Base-by-base conservation (phyloP, 2,113 vertebrate species). In the Rhabdornis inornatus region DNA sequence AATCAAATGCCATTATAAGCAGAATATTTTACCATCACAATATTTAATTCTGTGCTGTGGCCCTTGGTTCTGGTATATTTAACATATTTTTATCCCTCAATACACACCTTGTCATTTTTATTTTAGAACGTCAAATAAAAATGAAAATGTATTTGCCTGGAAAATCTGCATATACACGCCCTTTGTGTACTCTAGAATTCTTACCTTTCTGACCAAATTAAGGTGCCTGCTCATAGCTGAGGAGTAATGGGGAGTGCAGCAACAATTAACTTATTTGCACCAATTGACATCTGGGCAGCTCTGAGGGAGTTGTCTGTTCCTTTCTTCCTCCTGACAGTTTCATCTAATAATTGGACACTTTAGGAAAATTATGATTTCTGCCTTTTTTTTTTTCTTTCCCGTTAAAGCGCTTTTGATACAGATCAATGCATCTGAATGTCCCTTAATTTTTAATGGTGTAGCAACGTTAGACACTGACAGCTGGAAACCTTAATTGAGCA, bases 401-500 rank as follows among this genome's bases (percentile, higher is more conserved):
- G 27, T 53, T 83, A 91, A 97, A 98, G 75, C 44, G 21, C 63
- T 96, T 98, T 86, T 87, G 97, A 96, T 96, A 97, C 97, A 98
- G 97, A 97, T 98, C 97, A 98, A 81, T 98, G 97, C 93, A 60
- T 97, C 93, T 97, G 96, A 93, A 94, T 96, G 83, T 96, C 88
- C 65, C 56, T 7, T 97, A 96, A 89, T 97, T 98, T 97, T 91
- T 89, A 94, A 96, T 97, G 96, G 81, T 71, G 81, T 33, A 3
- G 76, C 81, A 95, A 60, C 11, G 69, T 97, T 85, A 85, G 88
- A 96, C 82, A 93, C 92, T 97, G 97, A 97, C 98, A 98, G 94
- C 97, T 98, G 97, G 97, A 97, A 98, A 95, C 96, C 94, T 97
- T 97, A 98, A 97, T 98, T 98, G 97, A 90, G 97, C 93, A 92